Percentiles rank a stretch among this genome's conserved stretches.
phyloP scores from a whole-genome alignment of 2,797 vertebrate species.

The Helarctos malayanus region DNA sequence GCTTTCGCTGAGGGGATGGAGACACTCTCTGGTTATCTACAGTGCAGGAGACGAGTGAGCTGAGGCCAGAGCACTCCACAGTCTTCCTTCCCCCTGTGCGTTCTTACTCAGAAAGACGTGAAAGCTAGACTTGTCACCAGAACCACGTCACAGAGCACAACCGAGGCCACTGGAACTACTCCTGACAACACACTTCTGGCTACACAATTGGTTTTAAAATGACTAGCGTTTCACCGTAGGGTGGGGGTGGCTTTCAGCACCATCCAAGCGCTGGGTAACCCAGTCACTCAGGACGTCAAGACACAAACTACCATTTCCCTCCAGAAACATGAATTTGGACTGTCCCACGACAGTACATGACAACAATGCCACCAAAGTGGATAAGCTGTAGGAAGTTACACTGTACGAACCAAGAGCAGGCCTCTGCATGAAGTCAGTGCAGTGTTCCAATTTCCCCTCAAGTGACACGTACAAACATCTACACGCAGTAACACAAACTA shows the following conservation, averaged over 20 bases:
- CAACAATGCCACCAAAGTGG: rapidly evolving
- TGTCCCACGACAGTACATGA: background rate
- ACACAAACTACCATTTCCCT: background rate
- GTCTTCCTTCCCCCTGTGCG: background rate
- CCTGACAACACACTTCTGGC: rapidly evolving
- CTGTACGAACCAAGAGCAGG: rapidly evolving
- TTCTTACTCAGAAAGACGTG: too few species aligned
- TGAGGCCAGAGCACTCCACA: rapidly evolving
- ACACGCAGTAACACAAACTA: rapidly evolving
- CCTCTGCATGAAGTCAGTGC: rapidly evolving
- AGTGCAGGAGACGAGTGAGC: background rate
- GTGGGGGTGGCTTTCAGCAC: background rate
- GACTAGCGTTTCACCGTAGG: background rate
- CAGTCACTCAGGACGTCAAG: background rate
- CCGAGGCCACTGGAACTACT: background rate
- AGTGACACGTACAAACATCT: rapidly evolving
- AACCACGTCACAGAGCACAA: rapidly evolving
- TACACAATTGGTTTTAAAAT: background rate
- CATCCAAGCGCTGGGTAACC: background rate
- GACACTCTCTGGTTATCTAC: too few species aligned
- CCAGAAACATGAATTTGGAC: background rate
- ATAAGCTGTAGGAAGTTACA: background rate
- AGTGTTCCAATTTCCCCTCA: background rate
- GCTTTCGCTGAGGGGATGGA: background rate
- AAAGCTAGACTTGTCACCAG: background rate